A percentile compares a stretch with the other conserved stretches of the same genome.
Evolutionary conservation across 1,140 invertebrate genomes (phyloP).

Genomic region (Cephus cinctus): DNA sequence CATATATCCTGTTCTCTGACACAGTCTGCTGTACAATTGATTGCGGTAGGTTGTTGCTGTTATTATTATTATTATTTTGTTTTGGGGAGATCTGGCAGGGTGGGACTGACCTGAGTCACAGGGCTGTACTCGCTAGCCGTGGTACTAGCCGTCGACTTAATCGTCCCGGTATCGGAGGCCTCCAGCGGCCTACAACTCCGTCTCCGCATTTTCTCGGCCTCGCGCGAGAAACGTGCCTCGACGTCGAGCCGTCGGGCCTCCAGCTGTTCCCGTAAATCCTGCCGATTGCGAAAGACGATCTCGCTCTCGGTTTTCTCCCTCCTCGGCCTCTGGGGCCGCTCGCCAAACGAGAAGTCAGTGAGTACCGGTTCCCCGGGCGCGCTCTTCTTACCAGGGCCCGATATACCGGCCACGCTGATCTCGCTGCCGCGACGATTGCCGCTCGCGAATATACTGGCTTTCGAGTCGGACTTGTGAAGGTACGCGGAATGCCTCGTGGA

Average conservation of each 20-base stretch:
- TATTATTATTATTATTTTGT: constrained; percentile 8
- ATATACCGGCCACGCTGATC: constrained; percentile 51
- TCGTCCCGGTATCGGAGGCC: constrained; percentile 42
- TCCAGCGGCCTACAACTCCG: constrained; percentile 55
- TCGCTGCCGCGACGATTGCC: constrained; percentile 66
- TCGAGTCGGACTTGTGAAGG: constrained; percentile 59
- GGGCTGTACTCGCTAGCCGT: constrained; percentile 52
- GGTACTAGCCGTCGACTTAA: constrained; percentile 51
- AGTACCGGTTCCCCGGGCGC: constrained; percentile 65
- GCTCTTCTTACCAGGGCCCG: constrained; percentile 49
- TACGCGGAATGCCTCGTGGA: constrained; percentile 75
- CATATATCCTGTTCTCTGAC: too few relatives aligned
- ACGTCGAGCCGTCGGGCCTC: constrained; percentile 54
- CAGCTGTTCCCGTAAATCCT: constrained; percentile 47
- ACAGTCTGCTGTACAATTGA: background rate
- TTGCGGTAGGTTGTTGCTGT: constrained; percentile 1
- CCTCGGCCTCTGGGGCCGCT: constrained; percentile 62
- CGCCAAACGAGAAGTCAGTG: constrained; percentile 68
- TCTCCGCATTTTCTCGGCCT: constrained; percentile 45
- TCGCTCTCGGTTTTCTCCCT: constrained; percentile 85
- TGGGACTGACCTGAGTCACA: constrained; percentile 49
- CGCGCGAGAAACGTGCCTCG: constrained; percentile 45
- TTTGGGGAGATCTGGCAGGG: background rate
- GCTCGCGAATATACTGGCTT: constrained; percentile 59
- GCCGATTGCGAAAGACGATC: constrained; percentile 68